Evolutionary conservation across 2,888 invertebrate species (phyloP), one percentile per base, ranked within the genome.

Genomic region (Melanargia galathea): DNA sequence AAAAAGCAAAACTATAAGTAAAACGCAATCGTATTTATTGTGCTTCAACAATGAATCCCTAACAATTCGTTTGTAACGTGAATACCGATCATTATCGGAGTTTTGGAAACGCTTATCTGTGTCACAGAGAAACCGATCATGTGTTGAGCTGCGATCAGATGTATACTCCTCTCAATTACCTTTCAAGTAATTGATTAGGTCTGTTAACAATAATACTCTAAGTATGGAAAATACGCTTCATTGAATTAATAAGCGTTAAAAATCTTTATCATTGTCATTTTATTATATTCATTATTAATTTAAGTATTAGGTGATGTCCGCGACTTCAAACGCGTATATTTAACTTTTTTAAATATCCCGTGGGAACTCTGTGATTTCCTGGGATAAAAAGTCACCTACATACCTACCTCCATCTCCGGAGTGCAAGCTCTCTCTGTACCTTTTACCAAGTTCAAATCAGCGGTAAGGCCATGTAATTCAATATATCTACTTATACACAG

Each of bases 61-160:
- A 78, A 90, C 89, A 87, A 90, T 90, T 86, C 84, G 75, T 75
- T 78, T 80, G 90, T 82, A 86, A 86, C 84, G 75, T 82, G 87
- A 90, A 89, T 87, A 85, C 85, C 74, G 91, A 91, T 91, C 81
- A 85, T 89, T 90, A 90, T 91, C 90, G 70, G 75, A 78, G 75
- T 78, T 83, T 81, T 72, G 77, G 16, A 79, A 78, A 76, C 71
- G 85, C 85, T 88, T 90, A 90, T 90, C 90, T 87, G 59, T 78
- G 75, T 82, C 78, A 74, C 77, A 84, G 79, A 75, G 77, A 45
- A 57, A 45, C 87, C 89, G 88, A 86, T 89, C 87, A 80, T 73
- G 51, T 55, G 62, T 60, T 81, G 80, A 83, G 79, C 79, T 77
- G 71, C 77, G 78, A 78, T 85, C 82, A 82, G 78, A 80, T 84